These are phyloP conservation scores for Chiroxiphia lanceolata DNA, from an alignment of 2,797 vertebrate genomes.

Conservation along the genomic window DNA sequence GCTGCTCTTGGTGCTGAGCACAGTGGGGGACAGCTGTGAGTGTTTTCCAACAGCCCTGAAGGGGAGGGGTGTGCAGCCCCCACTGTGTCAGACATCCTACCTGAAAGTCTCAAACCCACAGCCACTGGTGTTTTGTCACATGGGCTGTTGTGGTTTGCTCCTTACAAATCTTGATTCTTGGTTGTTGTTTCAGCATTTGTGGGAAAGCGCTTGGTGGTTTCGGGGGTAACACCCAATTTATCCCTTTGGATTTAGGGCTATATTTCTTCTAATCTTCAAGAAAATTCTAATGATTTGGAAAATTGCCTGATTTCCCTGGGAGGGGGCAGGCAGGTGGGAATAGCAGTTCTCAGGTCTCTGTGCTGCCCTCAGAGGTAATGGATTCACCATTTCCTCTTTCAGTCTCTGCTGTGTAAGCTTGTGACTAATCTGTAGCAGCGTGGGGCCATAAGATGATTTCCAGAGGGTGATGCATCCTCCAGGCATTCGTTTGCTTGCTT, in stretches of 20 bases:
- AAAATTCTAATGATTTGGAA: not conserved
- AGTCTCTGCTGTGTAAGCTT: conserved; percentile 1
- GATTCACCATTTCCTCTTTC: conserved; percentile 48
- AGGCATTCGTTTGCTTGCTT: conserved; percentile 64
- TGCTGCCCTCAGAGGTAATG: not conserved
- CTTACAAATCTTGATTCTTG: not conserved
- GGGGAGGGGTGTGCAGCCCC: rapidly evolving
- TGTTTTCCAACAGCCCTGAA: not conserved
- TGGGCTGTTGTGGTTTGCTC: not conserved
- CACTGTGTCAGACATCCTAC: not conserved
- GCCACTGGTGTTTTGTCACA: not conserved
- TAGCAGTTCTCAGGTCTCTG: not conserved
- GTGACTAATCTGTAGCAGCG: conserved; percentile 51
- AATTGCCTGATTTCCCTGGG: not conserved
- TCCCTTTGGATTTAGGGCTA: not conserved
- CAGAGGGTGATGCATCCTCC: conserved; percentile 65
- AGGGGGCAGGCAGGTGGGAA: not conserved
- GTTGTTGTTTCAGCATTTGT: not conserved
- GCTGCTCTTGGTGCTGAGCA: not conserved
- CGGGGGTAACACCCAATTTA: not conserved
- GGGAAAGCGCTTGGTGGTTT: not conserved
- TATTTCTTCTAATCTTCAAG: not conserved
- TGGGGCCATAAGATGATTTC: conserved; percentile 43
- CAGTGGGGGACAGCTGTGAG: rapidly evolving
- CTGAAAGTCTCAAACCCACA: not conserved